Evolutionary conservation across 2,797 vertebrate species (phyloP).

Genomic region (Myotis pilosus): DNA sequence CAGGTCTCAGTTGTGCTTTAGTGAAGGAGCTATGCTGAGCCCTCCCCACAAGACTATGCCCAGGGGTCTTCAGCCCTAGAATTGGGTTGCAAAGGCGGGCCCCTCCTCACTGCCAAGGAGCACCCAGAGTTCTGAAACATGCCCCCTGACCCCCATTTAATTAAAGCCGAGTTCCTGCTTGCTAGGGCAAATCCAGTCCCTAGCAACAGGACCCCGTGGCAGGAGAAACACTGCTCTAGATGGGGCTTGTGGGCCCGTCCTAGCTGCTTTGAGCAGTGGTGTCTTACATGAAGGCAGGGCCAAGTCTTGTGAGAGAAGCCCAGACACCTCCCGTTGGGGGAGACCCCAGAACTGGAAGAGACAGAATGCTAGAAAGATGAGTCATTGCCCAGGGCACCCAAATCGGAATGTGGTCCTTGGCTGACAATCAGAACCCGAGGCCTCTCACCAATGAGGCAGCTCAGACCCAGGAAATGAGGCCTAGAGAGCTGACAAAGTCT

Average conservation of each 20-base stretch:
- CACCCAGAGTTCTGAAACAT: neutral
- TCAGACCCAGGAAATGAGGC: neutral
- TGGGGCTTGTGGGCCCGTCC: neutral
- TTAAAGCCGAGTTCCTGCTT: neutral
- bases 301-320: neutral
- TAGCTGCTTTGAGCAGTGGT: neutral
- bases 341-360: neutral
- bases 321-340: neutral
- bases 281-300: neutral
- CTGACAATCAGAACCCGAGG: neutral
- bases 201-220: neutral
- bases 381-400: neutral
- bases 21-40: neutral
- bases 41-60: neutral
- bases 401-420: neutral
- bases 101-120: neutral
- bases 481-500: neutral
- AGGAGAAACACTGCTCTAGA: neutral
- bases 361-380: neutral
- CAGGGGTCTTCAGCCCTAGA: neutral
- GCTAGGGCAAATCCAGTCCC: neutral
- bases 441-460: neutral
- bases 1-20: slow-evolving; percentile 72
- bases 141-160: neutral
- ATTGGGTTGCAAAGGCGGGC: neutral